phyloP scores from a whole-genome alignment of 2,797 vertebrate genomes.

The Sebastiscus albofasciatus region DNA sequence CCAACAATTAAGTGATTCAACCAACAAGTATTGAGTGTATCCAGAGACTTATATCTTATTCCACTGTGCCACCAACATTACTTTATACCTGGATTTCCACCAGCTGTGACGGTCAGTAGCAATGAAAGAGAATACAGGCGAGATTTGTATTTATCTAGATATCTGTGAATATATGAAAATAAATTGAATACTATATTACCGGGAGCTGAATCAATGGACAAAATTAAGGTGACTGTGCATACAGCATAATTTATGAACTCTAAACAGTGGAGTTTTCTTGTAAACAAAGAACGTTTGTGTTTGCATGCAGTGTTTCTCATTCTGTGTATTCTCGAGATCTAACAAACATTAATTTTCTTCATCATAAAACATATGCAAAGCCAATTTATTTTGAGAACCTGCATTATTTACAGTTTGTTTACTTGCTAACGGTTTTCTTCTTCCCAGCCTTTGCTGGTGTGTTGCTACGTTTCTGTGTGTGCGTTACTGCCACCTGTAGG shows the following conservation, averaged over 20 bases:
- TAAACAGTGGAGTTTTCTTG: too few relatives aligned
- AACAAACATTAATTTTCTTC: not conserved
- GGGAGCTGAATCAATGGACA: not conserved
- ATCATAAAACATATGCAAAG: not conserved
- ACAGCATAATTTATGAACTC: not conserved
- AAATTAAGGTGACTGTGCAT: not conserved
- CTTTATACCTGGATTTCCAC: not conserved
- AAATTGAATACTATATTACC: not conserved
- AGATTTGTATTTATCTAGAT: not conserved
- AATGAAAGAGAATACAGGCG: not conserved
- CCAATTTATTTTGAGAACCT: too few relatives aligned
- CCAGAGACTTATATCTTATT: not conserved
- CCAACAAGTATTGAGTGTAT: not conserved
- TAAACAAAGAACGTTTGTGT: not conserved
- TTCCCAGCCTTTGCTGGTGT: not conserved
- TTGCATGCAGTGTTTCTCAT: not conserved
- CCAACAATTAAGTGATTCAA: not conserved
- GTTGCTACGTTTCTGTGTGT: not conserved
- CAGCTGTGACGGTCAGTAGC: not conserved
- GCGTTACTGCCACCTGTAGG: not conserved
- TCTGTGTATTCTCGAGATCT: not conserved
- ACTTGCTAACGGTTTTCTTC: not conserved
- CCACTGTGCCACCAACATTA: not conserved
- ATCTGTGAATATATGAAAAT: not conserved
- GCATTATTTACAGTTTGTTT: too few relatives aligned